Evolutionary conservation across 2,113 vertebrate genomes (phyloP), one percentile per base, ranked within the genome.

Genomic region (Saguinus imperator): DNA sequence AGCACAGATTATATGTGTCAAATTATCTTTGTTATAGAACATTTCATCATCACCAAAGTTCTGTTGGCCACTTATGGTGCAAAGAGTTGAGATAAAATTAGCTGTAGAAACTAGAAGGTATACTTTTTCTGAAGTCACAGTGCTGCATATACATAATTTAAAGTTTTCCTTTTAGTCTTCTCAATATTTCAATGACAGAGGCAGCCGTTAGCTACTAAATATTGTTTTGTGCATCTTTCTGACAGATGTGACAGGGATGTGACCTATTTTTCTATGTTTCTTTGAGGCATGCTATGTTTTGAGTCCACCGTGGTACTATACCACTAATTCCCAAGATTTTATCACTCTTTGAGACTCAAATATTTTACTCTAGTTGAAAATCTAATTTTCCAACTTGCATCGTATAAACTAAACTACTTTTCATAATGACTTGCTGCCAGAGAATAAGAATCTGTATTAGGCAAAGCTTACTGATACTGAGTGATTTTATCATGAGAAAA

Each of bases 101-200:
- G 85, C 79, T 91, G 61, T 95, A 90, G 97, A 89, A 98, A 96
- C 2, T 0, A 27, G 82, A 98, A 98, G 61, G 61, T 91, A 92
- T 87, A 52, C 96, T 94, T 92, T 87, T 32, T 87, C 97, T 96
- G 95, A 95, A 98, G 95, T 27, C 87, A 97, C 72, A 86, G 84
- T 43, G 40, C 79, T 48, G 58, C 16, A 87, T 50, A 97, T 98
- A 98, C 98, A 98, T 98, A 97, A 98, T 93, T 92, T 95, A 97
- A 95, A 96, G 35, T 96, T 96, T 98, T 98, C 76, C 61, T 75
- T 96, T 88, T 98, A 98, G 98, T 98, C 95, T 89, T 58, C 87
- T 88, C 23, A 95, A 97, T 97, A 98, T 98, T 98, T 98, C 96
- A 98, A 61, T 89, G 94, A 97, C 96, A 80, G 92, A 97, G 87